A percentile compares a stretch with the other conserved stretches of the same genome.
phyloP scores from a whole-genome alignment of 1,140 invertebrate genomes.

The Bombus soroeensis region DNA sequence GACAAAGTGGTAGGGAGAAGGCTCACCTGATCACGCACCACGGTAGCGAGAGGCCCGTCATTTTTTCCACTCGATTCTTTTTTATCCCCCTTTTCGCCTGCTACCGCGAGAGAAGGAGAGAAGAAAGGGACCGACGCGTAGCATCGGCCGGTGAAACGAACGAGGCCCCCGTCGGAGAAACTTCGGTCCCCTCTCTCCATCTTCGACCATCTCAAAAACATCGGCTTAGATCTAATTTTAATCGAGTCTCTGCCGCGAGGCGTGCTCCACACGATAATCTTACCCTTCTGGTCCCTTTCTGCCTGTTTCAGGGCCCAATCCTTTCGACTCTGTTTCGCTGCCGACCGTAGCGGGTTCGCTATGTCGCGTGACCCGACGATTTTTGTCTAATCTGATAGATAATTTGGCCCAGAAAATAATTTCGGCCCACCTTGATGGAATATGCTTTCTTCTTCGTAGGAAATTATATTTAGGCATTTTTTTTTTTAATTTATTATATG shows the following conservation, averaged over 20 bases:
- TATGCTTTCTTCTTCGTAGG: background rate
- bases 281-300: background rate
- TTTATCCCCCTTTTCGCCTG: slow-evolving; percentile 30
- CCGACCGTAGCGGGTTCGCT: background rate
- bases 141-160: background rate
- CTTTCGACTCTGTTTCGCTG: background rate
- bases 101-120: slow-evolving; percentile 30
- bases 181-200: background rate
- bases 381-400: background rate
- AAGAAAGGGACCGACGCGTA: slow-evolving; percentile 34
- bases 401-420: background rate
- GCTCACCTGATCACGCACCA: slow-evolving; percentile 73
- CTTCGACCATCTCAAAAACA: slow-evolving; percentile 70
- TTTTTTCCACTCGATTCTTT: slow-evolving; percentile 76
- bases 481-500: background rate
- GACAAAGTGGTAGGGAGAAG: slow-evolving; percentile 9
- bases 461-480: background rate
- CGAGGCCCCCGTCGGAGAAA: background rate
- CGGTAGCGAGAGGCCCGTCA: slow-evolving; percentile 77
- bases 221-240: slow-evolving; percentile 74
- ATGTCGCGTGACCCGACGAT: background rate
- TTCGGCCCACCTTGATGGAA: background rate
- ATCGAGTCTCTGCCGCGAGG: slow-evolving; percentile 58
- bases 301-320: background rate
- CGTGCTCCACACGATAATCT: slow-evolving; percentile 6